Evolutionary conservation across 2,113 vertebrate genomes (phyloP), one percentile per base, ranked within the genome.

Genomic region (Notothenia rossii): DNA sequence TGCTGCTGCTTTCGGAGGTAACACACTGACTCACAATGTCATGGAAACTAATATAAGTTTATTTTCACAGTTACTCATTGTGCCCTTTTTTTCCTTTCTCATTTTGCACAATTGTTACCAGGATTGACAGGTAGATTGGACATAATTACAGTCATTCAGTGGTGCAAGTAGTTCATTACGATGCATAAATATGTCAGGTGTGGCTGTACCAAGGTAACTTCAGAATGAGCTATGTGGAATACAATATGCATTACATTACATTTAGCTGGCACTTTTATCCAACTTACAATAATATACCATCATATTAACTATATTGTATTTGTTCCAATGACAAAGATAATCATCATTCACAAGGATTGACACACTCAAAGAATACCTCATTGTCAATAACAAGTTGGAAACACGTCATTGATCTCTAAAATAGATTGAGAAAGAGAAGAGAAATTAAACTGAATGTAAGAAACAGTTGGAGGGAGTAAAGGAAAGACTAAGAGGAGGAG

Each of bases 341-440:
- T 72, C 73, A 68, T 77, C 18, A 64, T 67, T 73, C 62, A 82
- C 29, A n/a, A 48, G 49, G 50, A 29, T 33, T 78, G 60, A 72
- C 20, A 13, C 40, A 66, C 13, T 64, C 67, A 72, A 50, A 59
- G 15, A 72, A 89, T 86, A 62, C 50, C 70, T 49, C 29, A 79
- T 67, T 71, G 77, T 64, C 71, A 59, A 50, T 78, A 66, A 77
- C 74, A 77, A 74, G 77, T 77, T 48, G 69, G 82, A 81, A 72
- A 77, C 65, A 76, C 53, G 64, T 82, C 67, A 62, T 58, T 81
- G 51, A 75, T 72, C 67, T 67, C 14, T 69, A 73, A 75, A 77
- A 65, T 58, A 82, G 20, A 84, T 62, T 51, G 20, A 82, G 70
- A 22, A 63, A 71, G 51, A 66, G 45, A 71, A 51, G 43, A 45